These are phyloP conservation scores for Oxyruncus cristatus DNA, from an alignment of 2,113 vertebrate species.

Conservation along the genomic window DNA sequence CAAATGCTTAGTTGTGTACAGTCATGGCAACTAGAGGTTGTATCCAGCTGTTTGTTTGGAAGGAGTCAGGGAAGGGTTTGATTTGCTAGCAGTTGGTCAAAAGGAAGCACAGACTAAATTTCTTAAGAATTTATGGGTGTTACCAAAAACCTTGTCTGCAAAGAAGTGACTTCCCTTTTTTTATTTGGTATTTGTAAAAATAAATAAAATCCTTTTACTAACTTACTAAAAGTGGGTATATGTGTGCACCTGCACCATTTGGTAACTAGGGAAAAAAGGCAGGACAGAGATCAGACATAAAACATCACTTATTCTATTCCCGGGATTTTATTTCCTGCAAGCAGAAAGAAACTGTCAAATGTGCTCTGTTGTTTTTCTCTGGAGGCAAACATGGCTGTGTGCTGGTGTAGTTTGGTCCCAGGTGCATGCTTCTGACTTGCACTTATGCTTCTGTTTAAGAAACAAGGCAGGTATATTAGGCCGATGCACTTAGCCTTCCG, in stretches of 20 bases:
- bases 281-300: background rate
- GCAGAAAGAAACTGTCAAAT: background rate
- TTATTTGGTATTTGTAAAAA: background rate
- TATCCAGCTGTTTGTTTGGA: background rate
- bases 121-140: background rate
- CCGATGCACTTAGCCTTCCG: background rate
- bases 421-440: background rate
- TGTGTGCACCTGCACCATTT: background rate
- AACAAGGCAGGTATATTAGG: background rate
- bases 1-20: background rate
- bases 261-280: background rate
- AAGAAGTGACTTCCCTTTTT: background rate
- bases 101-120: background rate
- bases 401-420: background rate
- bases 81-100: background rate
- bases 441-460: background rate
- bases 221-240: background rate
- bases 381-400: background rate
- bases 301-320: background rate
- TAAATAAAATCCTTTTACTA: background rate
- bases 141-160: background rate
- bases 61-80: background rate
- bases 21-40: background rate
- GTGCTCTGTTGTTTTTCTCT: background rate
- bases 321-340: background rate